Conservation (phyloP, 2,888 invertebrate genomes). For the Callinectes sapidus region DNA sequence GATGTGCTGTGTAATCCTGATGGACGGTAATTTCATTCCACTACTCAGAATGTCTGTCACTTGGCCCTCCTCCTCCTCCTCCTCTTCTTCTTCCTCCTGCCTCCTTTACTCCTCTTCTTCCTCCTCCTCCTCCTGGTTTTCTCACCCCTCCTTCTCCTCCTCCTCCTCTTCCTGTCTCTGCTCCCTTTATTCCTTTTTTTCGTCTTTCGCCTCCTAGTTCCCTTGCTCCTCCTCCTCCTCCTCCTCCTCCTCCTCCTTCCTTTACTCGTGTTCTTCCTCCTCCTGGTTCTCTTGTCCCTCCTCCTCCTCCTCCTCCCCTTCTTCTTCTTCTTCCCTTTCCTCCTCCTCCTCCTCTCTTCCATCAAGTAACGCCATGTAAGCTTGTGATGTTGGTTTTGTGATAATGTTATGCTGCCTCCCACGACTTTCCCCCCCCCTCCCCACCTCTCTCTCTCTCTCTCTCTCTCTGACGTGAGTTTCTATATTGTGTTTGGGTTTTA, state of each 20-base stretch:
- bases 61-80: neutral
- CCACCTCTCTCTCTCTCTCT: no score
- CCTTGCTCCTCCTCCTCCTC: neutral
- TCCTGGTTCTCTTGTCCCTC: neutral
- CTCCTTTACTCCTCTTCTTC: neutral
- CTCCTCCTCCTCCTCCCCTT: neutral
- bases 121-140: neutral
- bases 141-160: neutral
- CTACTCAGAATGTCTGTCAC: neutral
- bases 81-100: neutral
- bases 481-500: neutral
- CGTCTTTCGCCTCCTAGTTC: neutral
- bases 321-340: neutral
- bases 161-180: neutral
- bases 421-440: neutral
- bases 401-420: neutral
- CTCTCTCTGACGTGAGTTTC: neutral
- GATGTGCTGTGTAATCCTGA: neutral
- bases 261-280: neutral
- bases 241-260: neutral
- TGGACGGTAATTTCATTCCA: slow-evolving; percentile 10
- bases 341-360: neutral
- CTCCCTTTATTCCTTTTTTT: neutral
- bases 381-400: neutral
- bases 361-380: neutral